Conservation (phyloP, 2,888 invertebrate genomes). For the Sarcophaga rosellei region DNA sequence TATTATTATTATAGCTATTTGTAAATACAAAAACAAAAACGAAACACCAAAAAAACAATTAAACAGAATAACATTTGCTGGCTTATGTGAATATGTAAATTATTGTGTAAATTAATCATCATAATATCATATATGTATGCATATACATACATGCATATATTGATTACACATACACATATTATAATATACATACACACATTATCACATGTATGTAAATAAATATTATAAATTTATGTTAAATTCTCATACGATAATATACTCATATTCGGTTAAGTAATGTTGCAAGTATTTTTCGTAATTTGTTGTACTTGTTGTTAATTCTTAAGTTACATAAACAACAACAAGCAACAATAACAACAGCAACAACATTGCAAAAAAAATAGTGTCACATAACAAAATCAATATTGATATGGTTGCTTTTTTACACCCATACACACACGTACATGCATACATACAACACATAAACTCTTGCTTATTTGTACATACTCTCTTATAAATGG, state of each 20-base stretch:
- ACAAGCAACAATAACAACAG: slow-evolving; percentile 9
- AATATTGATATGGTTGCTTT: slow-evolving; percentile 47
- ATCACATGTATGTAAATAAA: neutral
- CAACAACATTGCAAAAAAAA: slow-evolving; percentile 7
- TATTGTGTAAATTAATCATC: slow-evolving; percentile 52
- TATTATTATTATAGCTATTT: slow-evolving; percentile 20
- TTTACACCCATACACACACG: slow-evolving; percentile 13
- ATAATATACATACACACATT: neutral
- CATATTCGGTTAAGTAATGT: slow-evolving; percentile 25
- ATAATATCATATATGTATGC: slow-evolving; percentile 40
- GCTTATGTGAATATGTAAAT: slow-evolving; percentile 18
- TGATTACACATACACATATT: too few relatives aligned
- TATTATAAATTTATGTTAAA: slow-evolving; percentile 41
- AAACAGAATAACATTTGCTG: neutral
- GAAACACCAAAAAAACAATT: neutral
- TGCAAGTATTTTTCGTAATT: slow-evolving; percentile 47
- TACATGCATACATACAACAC: neutral
- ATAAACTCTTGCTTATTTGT: too few relatives aligned
- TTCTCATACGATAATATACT: slow-evolving; percentile 35
- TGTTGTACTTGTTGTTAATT: slow-evolving; percentile 54
- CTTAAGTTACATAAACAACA: slow-evolving; percentile 57
- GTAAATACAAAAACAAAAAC: neutral
- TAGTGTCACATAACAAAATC: slow-evolving; percentile 61
- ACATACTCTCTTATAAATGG: neutral
- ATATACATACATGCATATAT: neutral